Conservation (phyloP, 2,888 invertebrate genomes). For the Sthenelais limicola region DNA sequence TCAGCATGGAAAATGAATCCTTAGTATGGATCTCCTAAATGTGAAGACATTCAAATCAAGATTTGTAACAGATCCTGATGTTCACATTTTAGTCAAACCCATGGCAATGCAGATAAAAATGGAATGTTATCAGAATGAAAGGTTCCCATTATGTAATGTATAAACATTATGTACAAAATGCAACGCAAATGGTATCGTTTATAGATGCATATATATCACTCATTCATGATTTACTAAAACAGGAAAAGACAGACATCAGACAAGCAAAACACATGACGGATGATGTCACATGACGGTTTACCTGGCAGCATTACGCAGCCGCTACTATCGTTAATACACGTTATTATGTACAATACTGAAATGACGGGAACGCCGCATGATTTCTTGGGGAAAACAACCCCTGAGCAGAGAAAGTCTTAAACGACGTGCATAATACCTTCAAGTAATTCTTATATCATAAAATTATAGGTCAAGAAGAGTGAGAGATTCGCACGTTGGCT, state of each 20-base stretch:
- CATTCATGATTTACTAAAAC: constrained; percentile 30
- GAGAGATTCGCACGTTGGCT: not conserved
- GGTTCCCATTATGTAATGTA: constrained; percentile 23
- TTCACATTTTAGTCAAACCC: no score
- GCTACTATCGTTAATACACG: constrained; percentile 1
- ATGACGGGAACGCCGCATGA: constrained; percentile 31
- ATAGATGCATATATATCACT: constrained; percentile 3
- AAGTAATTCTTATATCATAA: constrained; percentile 27
- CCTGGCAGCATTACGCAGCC: not conserved
- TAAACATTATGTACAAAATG: constrained; percentile 39
- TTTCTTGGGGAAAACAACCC: constrained; percentile 6
- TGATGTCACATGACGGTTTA: constrained; percentile 2
- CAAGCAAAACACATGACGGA: constrained; percentile 8
- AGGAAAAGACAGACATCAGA: constrained; percentile 13
- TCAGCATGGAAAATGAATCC: no score
- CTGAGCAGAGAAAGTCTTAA: constrained; percentile 27
- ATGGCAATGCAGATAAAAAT: constrained; percentile 32
- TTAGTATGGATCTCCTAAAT: no score
- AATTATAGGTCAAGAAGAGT: not conserved
- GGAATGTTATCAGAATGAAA: constrained; percentile 33
- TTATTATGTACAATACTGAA: constrained; percentile 27
- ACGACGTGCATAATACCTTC: constrained; percentile 39
- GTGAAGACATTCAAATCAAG: no score
- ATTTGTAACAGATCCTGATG: no score
- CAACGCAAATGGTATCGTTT: constrained; percentile 15